Evolutionary conservation across 1,140 invertebrate species (phyloP), one percentile per base, ranked within the genome.

Genomic region (Lordiphosa mommai): DNA sequence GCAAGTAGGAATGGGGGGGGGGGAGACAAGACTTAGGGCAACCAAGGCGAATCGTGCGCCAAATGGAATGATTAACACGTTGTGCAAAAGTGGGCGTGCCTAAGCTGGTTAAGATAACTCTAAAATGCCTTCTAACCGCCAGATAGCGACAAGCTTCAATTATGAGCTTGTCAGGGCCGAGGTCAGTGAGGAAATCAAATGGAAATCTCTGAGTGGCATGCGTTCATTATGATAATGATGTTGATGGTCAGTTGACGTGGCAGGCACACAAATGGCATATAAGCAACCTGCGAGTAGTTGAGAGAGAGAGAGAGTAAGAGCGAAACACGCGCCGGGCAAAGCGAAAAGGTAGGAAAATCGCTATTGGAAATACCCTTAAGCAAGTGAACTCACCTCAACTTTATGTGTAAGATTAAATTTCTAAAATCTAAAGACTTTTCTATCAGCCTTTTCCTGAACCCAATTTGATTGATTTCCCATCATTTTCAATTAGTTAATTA

Each of bases 1-100:
- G n/a, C n/a, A n/a, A n/a, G n/a, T n/a, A n/a, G n/a, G 34, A 16
- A n/a, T n/a, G n/a, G 37, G 44, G 6, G 27, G 13, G 13, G 34
- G 6, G 30, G 17, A 61, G 46, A 20, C 68, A 64, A 79, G 73
- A 69, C 73, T 74, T 74, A 70, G 58, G 37, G 61, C 52, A 70
- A 65, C 61, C 76, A 61, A 60, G 27, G 41, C 41, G 61, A 61
- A 61, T 61, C 76, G 76, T 74, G 76, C 61, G 57, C 70, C 70
- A 59, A 58, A 46, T 52, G 46, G 36, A 80, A 80, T 80, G 76
- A 82, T 82, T 80, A 80, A 82, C 74, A 80, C 74, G 72, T 80
- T 61, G 30, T 50, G 32, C 27, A 49, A 8, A 9, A 8, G 12
- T 16, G 30, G 50, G 16, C 32, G 40, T 48, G 34, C 7, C 37